Evolutionary conservation across 1,140 invertebrate genomes (phyloP).

Genomic region (Drosophila tani): DNA sequence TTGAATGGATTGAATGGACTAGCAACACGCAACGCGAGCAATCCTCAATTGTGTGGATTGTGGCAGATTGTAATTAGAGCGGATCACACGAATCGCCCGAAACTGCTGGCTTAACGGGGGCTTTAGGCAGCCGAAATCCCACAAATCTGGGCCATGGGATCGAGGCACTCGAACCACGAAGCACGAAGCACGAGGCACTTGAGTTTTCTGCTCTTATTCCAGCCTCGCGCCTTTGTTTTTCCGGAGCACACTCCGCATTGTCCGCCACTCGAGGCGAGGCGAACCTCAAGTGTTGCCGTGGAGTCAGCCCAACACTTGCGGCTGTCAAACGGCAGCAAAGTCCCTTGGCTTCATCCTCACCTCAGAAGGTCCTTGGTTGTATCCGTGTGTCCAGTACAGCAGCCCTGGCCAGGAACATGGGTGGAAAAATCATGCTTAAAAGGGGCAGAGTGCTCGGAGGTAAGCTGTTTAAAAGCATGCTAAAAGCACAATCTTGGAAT

Average conservation of each 20-base stretch:
- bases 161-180: not conserved
- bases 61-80: slow-evolving; percentile 79
- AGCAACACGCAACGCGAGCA: slow-evolving; percentile 41
- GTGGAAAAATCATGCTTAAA: not conserved
- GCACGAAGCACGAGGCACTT: slow-evolving; percentile 12
- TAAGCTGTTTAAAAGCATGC: no score
- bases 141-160: slow-evolving; percentile 29
- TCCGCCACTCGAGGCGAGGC: slow-evolving; percentile 11
- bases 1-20: slow-evolving; percentile 15
- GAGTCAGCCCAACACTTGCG: slow-evolving; percentile 55
- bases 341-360: slow-evolving; percentile 35
- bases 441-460: not conserved
- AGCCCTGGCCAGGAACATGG: not conserved
- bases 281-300: slow-evolving; percentile 34
- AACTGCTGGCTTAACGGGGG: slow-evolving; percentile 3
- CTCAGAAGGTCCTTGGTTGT: not conserved
- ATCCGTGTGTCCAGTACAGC: not conserved
- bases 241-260: slow-evolving; percentile 16
- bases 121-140: not conserved
- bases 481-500: no score
- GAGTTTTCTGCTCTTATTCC: slow-evolving; percentile 25
- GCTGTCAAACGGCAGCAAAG: slow-evolving; percentile 54
- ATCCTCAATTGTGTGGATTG: slow-evolving; percentile 69
- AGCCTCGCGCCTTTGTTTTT: slow-evolving; percentile 42
- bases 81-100: slow-evolving; percentile 33